Evolutionary conservation across 2,888 invertebrate genomes (phyloP).

Genomic region (Amiota mariae): DNA sequence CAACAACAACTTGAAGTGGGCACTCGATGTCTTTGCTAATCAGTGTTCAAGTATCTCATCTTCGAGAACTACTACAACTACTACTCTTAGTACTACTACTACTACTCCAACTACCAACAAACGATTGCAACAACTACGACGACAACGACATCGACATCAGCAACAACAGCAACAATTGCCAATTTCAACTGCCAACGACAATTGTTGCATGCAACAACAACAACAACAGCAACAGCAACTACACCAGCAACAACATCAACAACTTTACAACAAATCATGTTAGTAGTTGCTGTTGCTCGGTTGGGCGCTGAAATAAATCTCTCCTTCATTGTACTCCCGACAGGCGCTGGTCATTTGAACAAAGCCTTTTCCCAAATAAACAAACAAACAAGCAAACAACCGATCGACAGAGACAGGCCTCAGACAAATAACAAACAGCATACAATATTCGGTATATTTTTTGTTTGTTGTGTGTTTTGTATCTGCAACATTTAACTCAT

Average conservation of each 20-base stretch:
- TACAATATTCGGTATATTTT: neutral
- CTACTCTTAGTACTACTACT: conserved; percentile 53
- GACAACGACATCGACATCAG: conserved; percentile 47
- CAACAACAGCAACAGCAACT: conserved; percentile 44
- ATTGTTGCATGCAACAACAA: conserved; percentile 37
- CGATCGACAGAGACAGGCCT: conserved; percentile 28
- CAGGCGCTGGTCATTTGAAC: conserved; percentile 1
- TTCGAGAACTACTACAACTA: conserved; percentile 66
- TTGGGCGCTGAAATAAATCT: conserved; percentile 57
- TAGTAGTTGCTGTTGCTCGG: conserved; percentile 45
- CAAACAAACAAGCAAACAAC: conserved; percentile 36
- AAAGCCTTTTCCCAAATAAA: conserved; percentile 14
- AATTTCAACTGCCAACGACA: conserved; percentile 18
- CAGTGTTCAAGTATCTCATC: conserved; percentile 72
- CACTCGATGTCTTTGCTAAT: conserved; percentile 64
- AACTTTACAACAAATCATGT: conserved; percentile 19
- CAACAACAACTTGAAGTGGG: conserved; percentile 26
- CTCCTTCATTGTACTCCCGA: conserved; percentile 23
- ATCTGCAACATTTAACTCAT: conserved; percentile 8
- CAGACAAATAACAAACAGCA: conserved; percentile 15
- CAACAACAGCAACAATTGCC: conserved; percentile 38
- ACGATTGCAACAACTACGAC: conserved; percentile 61
- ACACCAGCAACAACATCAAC: conserved; percentile 51
- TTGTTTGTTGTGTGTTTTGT: neutral
- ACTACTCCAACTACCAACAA: conserved; percentile 36